These are phyloP conservation scores for Hippocampus mohnikei DNA, from an alignment of 2,113 vertebrate genomes.

Conservation along the genomic window DNA sequence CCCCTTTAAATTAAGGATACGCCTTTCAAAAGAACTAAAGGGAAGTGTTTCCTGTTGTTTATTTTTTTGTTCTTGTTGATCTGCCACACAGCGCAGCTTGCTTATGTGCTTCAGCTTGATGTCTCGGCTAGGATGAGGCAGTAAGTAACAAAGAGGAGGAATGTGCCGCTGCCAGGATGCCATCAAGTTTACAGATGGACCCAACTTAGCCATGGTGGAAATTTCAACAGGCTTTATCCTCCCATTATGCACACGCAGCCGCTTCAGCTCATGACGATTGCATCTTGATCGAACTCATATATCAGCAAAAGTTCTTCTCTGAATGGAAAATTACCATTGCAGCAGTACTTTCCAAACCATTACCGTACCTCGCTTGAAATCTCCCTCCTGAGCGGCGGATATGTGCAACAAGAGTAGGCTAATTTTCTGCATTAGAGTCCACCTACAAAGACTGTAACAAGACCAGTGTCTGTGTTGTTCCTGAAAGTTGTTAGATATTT, in stretches of 20 bases:
- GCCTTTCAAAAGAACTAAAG: neutral
- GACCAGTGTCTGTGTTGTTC: neutral
- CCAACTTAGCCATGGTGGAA: neutral
- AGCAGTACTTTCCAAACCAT: constrained; percentile 3
- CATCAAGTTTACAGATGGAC: neutral
- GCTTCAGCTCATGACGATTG: constrained; percentile 7
- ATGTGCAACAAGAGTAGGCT: neutral
- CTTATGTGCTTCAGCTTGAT: neutral
- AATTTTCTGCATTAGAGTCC: constrained; percentile 14
- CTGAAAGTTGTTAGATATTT: constrained; percentile 17
- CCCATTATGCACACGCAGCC: constrained; percentile 6
- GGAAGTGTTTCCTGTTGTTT: neutral
- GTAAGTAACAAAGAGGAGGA: constrained; percentile 3
- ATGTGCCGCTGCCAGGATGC: neutral
- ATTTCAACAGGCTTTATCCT: constrained; percentile 3
- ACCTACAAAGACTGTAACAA: constrained; percentile 9
- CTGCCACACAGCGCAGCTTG: neutral
- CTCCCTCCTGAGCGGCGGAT: constrained; percentile 5
- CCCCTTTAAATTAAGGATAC: neutral
- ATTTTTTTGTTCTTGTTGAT: neutral
- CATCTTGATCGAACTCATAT: constrained; percentile 27
- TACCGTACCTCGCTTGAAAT: neutral
- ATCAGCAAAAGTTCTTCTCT: constrained; percentile 14
- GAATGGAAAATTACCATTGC: constrained; percentile 5
- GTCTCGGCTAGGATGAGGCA: neutral